Evolutionary conservation across 1,140 invertebrate genomes (phyloP).

Genomic region (Coptotermes formosanus): DNA sequence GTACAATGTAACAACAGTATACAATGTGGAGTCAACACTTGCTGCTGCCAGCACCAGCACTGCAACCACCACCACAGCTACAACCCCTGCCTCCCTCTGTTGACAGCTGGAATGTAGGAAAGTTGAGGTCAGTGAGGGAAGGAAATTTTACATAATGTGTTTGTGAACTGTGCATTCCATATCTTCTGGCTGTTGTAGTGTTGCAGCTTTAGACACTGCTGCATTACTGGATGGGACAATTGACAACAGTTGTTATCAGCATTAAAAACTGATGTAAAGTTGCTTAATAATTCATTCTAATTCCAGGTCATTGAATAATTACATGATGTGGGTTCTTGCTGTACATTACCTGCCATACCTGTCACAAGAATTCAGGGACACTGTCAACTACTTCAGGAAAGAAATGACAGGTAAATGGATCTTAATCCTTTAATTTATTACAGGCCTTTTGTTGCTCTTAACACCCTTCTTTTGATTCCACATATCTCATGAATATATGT

Average conservation of each 20-base stretch:
- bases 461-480: too few species aligned
- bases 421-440: neutral
- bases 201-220: neutral
- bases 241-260: neutral
- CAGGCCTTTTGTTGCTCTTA: neutral
- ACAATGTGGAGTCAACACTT: too few species aligned
- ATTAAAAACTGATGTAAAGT: neutral
- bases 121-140: too few species aligned
- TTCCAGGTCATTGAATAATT: constrained; percentile 58
- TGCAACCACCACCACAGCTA: too few species aligned
- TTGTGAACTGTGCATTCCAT: too few species aligned
- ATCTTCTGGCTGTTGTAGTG: too few species aligned
- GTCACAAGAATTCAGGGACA: constrained; percentile 54
- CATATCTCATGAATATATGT: too few species aligned
- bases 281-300: constrained; percentile 33
- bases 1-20: too few species aligned
- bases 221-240: neutral
- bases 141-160: too few species aligned
- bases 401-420: constrained; percentile 14
- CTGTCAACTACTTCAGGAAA: constrained; percentile 49
- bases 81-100: too few species aligned
- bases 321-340: constrained; percentile 60
- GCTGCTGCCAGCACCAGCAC: too few species aligned
- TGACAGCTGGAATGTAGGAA: too few species aligned
- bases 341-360: constrained; percentile 57